Evolutionary conservation across 2,113 vertebrate species (phyloP), one percentile per base, ranked within the genome.

Genomic region (Erythrolamprus reginae): DNA sequence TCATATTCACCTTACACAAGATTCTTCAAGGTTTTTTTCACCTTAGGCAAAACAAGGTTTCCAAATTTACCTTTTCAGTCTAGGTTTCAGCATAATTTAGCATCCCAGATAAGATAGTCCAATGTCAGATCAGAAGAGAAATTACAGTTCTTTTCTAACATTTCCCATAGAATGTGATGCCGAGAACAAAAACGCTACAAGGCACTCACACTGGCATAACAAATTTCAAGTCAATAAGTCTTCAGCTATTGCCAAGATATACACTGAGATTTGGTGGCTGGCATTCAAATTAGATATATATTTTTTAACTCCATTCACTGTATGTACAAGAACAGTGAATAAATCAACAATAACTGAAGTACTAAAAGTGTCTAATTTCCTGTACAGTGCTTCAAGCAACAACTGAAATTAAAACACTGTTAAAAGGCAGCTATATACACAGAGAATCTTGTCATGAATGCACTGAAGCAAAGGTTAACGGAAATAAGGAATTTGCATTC

Each of bases 361-460:
- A 93, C 95, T 97, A 94, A 96, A 96, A 95, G 89, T 95, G 93
- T 95, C 96, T 96, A 92, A 96, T 96, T 96, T 96, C 95, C 94
- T 93, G 93, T 90, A 93, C 47, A 96, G 90, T 94, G 94, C 95
- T 97, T 94, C 95, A 90, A 96, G 95, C 96, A 96, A 95, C 91
- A 96, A 96, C 50, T 91, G 93, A 96, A 96, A 96, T 97, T 95
- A 92, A 96, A 96, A 96, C 95, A 93, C 94, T 95, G 93, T 94
- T 96, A 95, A 95, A 95, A 93, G 91, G 94, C 92, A 93, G 93
- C 92, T 94, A 94, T 82, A 90, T 94, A 95, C 88, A 92, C 92
- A 93, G 85, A 94, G 92, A 91, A 92, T 95, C 94, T 95, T 95
- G 90, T 95, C 95, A 96, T 90, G 94, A 96, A 91, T 92, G 93